Percentiles rank a stretch among this genome's conserved stretches.
phyloP scores from a whole-genome alignment of 1,140 invertebrate genomes.

The Drosophila pachea region DNA sequence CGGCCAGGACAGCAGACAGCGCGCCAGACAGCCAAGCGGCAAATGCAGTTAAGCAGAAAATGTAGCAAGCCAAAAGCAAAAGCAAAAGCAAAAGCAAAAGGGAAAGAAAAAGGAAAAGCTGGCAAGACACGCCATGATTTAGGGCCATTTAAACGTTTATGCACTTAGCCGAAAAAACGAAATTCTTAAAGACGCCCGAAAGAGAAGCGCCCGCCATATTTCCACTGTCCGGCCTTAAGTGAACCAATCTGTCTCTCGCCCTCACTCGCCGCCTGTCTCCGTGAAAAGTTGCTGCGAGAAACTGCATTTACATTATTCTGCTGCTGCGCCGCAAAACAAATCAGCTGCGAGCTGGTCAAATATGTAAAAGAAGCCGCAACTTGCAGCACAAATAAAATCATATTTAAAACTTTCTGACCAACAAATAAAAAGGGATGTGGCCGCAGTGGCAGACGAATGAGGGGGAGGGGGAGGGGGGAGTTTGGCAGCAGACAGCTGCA shows the following conservation, averaged over 20 bases:
- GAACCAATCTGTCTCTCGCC: conserved; percentile 12
- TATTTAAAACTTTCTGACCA: conserved; percentile 72
- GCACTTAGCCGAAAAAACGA: conserved; percentile 37
- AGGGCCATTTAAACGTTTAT: conserved; percentile 57
- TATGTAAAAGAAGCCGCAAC: conserved; percentile 57
- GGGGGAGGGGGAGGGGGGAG: conserved; percentile 36
- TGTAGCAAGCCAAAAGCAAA: conserved; percentile 15
- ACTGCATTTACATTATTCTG: conserved; percentile 49
- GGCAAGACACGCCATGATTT: conserved; percentile 49
- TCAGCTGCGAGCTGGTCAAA: conserved; percentile 65
- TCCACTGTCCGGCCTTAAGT: conserved; percentile 7
- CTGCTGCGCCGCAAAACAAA: conserved; percentile 38
- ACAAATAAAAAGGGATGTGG: conserved; percentile 29
- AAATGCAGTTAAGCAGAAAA: conserved; percentile 73
- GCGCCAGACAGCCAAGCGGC: conserved; percentile 44
- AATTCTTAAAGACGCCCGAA: conserved; percentile 6
- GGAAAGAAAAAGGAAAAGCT: conserved; percentile 37
- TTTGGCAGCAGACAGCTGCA: conserved; percentile 47
- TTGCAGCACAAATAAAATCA: conserved; percentile 70
- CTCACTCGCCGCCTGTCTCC: not conserved
- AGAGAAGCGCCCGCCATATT: conserved; percentile 7
- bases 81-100: no score
- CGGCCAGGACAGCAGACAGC: conserved; percentile 19
- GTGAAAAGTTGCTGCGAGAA: conserved; percentile 27
- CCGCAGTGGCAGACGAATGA: no score